A percentile compares a stretch with the other conserved stretches of the same genome.
Evolutionary conservation across 1,140 invertebrate genomes (phyloP).

Genomic region (Myzus persicae): DNA sequence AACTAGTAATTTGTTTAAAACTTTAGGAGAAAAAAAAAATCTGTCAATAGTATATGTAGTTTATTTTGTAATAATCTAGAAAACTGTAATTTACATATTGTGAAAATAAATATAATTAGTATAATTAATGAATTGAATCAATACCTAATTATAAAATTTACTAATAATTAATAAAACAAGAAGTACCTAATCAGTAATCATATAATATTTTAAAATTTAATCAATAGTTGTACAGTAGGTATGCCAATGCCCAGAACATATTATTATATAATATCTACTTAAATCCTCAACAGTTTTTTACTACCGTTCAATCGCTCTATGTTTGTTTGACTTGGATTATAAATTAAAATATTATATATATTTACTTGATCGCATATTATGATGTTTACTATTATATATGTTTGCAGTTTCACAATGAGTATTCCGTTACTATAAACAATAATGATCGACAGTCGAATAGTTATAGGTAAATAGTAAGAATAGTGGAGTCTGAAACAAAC

Average conservation of each 20-base stretch:
- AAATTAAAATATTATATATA: neutral
- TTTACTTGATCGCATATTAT: neutral
- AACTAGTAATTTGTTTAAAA: too few relatives aligned
- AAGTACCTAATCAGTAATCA: too few relatives aligned
- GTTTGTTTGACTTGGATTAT: neutral
- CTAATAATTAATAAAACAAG: neutral
- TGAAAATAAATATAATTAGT: too few relatives aligned
- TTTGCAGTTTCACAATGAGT: neutral
- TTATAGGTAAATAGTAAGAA: too few relatives aligned
- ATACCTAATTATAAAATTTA: neutral
- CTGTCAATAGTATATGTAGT: neutral
- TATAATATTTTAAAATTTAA: neutral
- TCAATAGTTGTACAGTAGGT: neutral
- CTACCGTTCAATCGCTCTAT: neutral
- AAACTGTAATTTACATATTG: neutral
- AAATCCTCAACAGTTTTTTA: neutral
- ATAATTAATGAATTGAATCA: too few relatives aligned
- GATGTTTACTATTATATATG: neutral
- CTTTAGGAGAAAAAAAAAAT: too few relatives aligned
- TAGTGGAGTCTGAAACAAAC: neutral
- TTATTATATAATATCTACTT: neutral
- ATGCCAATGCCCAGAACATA: neutral
- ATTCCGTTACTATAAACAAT: too few relatives aligned
- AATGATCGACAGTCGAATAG: too few relatives aligned
- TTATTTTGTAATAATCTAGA: neutral